phyloP scores from a whole-genome alignment of 2,888 invertebrate species.

The Pedicia rivosa region DNA sequence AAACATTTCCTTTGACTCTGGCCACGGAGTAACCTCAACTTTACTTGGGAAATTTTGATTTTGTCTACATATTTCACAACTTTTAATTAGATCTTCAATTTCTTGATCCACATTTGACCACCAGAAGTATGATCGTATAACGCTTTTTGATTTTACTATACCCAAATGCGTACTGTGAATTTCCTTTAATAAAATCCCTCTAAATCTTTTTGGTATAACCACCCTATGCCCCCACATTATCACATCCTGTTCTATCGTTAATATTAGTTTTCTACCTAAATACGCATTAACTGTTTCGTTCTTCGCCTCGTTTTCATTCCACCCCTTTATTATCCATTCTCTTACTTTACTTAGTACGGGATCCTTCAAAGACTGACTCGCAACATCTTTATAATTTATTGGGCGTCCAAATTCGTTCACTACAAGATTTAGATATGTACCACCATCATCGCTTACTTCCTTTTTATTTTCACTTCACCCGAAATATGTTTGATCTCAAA shows the following conservation, averaged over 20 bases:
- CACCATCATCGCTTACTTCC: too few relatives aligned
- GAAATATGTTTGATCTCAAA: background rate
- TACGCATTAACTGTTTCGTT: too few relatives aligned
- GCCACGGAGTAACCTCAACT: slow-evolving; percentile 8
- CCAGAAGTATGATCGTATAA: slow-evolving; percentile 14
- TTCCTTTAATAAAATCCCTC: slow-evolving; percentile 1
- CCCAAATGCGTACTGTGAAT: slow-evolving; percentile 11
- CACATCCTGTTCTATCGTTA: slow-evolving; percentile 11
- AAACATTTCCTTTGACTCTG: slow-evolving; percentile 9
- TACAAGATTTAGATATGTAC: too few relatives aligned
- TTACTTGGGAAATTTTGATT: background rate
- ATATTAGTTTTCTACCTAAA: slow-evolving; percentile 1
- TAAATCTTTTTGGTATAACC: slow-evolving; percentile 7
- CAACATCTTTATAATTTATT: too few relatives aligned
- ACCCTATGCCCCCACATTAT: slow-evolving; percentile 6
- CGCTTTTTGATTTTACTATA: slow-evolving; percentile 12
- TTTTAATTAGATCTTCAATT: slow-evolving; percentile 13
- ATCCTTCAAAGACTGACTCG: too few relatives aligned
- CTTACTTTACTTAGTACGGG: too few relatives aligned
- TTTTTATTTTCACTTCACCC: background rate
- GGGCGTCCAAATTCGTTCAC: too few relatives aligned
- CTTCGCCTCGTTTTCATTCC: too few relatives aligned
- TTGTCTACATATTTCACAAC: slow-evolving; percentile 5
- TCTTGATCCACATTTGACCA: slow-evolving; percentile 14
- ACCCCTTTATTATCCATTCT: too few relatives aligned